Conservation (phyloP, 2,797 vertebrate species). For the Acestrorhynchus altus region DNA sequence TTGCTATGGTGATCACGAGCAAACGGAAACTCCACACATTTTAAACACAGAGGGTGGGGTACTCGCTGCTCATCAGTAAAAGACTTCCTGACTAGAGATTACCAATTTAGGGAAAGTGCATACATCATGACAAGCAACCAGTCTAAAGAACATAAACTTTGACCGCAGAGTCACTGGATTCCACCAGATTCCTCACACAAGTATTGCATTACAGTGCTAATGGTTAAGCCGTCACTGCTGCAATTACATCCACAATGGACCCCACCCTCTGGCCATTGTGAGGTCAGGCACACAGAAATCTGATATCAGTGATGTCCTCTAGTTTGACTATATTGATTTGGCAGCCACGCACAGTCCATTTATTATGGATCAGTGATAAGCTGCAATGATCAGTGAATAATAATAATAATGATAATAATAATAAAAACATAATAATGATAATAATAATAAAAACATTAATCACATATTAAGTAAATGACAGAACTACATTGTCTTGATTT, state of each 20-base stretch:
- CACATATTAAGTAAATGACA: not conserved
- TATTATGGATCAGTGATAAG: constrained; percentile 3
- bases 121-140: not conserved
- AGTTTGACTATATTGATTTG: not conserved
- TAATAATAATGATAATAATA: too few relatives aligned
- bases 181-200: constrained; percentile 1
- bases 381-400: not conserved
- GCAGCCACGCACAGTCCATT: not conserved
- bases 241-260: constrained; percentile 37
- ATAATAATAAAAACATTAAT: not conserved
- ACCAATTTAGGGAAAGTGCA: not conserved
- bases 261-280: constrained; percentile 19
- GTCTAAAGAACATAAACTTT: constrained; percentile 26
- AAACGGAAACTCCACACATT: constrained; percentile 42
- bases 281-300: constrained; percentile 25
- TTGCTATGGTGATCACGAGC: constrained; percentile 59
- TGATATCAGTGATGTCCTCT: not conserved
- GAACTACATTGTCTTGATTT: constrained; percentile 7
- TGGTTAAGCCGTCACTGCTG: constrained; percentile 44
- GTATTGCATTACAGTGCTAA: constrained; percentile 41
- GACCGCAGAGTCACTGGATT: constrained; percentile 5
- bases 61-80: constrained; percentile 40
- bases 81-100: constrained; percentile 43
- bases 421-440: not conserved
- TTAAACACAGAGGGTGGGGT: constrained; percentile 46